These are phyloP conservation scores for Sminthopsis crassicaudata DNA, from an alignment of 2,113 vertebrate species.

Conservation along the genomic window DNA sequence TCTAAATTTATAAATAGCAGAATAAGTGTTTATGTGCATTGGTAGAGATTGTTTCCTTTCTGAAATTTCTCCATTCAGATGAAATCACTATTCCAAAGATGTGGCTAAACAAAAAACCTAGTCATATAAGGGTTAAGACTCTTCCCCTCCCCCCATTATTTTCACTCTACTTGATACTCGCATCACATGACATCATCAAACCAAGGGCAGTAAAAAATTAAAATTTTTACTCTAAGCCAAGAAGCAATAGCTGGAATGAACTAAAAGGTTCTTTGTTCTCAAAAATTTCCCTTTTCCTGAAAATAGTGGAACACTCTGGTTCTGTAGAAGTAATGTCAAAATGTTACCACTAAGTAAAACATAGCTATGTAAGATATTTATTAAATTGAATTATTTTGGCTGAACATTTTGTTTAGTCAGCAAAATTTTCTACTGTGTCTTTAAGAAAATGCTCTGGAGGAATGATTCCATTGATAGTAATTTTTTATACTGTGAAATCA, in stretches of 20 bases:
- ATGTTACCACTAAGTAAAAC: conserved; percentile 52
- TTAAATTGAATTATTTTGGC: conserved; percentile 63
- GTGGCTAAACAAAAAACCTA: neutral
- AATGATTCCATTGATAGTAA: conserved; percentile 2
- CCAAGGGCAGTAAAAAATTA: neutral
- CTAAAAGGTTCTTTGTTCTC: neutral
- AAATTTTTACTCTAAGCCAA: neutral
- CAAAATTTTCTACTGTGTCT: conserved; percentile 40
- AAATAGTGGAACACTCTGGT: conserved; percentile 2
- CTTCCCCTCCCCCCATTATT: neutral
- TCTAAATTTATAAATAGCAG: neutral
- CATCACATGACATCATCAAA: neutral
- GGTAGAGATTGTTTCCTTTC: neutral
- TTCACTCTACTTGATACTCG: neutral
- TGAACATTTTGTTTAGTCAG: conserved; percentile 56
- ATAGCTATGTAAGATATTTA: conserved; percentile 60
- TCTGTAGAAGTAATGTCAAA: conserved; percentile 47
- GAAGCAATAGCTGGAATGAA: neutral
- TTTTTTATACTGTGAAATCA: conserved; percentile 54
- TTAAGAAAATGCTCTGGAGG: conserved; percentile 26
- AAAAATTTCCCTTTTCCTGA: conserved; percentile 21
- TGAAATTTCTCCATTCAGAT: neutral
- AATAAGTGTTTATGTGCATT: neutral
- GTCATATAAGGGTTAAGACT: neutral
- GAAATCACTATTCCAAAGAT: neutral